Evolutionary conservation across 2,888 invertebrate genomes (phyloP).

Genomic region (Podotricha telesiphe): DNA sequence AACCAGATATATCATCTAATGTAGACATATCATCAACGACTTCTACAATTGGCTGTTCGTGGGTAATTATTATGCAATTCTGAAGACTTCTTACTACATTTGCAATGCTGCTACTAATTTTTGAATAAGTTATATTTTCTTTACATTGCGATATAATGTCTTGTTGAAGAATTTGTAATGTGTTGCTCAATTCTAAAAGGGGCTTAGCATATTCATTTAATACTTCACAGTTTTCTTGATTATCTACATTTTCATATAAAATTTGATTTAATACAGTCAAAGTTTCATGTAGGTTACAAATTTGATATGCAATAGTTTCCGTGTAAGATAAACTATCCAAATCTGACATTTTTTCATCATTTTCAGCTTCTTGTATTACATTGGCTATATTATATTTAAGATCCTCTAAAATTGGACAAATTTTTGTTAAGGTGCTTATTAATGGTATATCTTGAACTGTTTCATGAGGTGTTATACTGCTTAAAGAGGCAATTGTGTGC

Average conservation of each 20-base stretch:
- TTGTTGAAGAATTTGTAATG: slow-evolving; percentile 74
- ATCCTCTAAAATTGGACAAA: slow-evolving; percentile 68
- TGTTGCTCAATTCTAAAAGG: slow-evolving; percentile 70
- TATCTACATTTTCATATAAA: slow-evolving; percentile 63
- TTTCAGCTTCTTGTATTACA: slow-evolving; percentile 45
- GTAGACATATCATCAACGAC: slow-evolving; percentile 80
- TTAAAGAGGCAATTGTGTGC: slow-evolving; percentile 65
- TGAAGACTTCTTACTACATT: slow-evolving; percentile 69
- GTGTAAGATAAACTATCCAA: slow-evolving; percentile 72
- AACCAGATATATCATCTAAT: slow-evolving; percentile 82
- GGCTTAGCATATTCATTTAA: slow-evolving; percentile 73
- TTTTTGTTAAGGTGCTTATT: slow-evolving; percentile 59
- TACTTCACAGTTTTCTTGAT: slow-evolving; percentile 59
- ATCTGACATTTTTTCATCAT: slow-evolving; percentile 59
- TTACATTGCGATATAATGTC: slow-evolving; percentile 72
- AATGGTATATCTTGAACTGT: slow-evolving; percentile 50
- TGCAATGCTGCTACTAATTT: slow-evolving; percentile 62
- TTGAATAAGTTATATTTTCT: slow-evolving; percentile 59
- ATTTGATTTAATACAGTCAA: slow-evolving; percentile 64
- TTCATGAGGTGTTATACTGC: slow-evolving; percentile 61
- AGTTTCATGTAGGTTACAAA: slow-evolving; percentile 68
- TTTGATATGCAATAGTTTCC: slow-evolving; percentile 63
- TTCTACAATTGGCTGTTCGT: slow-evolving; percentile 77
- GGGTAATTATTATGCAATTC: slow-evolving; percentile 74
- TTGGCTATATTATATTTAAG: slow-evolving; percentile 65